Conservation (phyloP, 2,888 invertebrate genomes). For the Chesias legatella region DNA sequence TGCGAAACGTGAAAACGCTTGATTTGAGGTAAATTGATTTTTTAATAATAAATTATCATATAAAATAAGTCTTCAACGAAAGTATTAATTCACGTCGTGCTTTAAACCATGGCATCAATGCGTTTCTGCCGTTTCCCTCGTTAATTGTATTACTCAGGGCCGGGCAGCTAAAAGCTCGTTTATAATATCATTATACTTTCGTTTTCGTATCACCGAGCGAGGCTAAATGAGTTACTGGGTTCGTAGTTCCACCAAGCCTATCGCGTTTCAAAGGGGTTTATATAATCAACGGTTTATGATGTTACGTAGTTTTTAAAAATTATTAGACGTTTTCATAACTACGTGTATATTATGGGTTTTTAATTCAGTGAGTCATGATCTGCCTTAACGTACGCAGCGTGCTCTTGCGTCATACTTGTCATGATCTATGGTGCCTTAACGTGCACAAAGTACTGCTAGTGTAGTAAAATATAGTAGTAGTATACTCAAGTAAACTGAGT, state of each 20-base stretch:
- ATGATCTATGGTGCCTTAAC: no score
- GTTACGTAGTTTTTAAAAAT: background rate
- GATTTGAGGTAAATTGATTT: no score
- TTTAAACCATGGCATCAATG: constrained; percentile 5
- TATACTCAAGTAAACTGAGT: no score
- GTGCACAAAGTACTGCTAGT: no score
- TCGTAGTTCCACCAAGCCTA: constrained; percentile 41
- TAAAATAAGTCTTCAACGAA: constrained; percentile 2
- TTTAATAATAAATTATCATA: no score
- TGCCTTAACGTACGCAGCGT: no score
- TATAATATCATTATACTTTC: constrained; percentile 60
- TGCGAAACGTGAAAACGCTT: no score
- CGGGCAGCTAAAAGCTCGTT: constrained; percentile 57
- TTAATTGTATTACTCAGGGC: constrained; percentile 51
- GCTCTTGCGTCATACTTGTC: no score
- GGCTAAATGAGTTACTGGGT: constrained; percentile 54
- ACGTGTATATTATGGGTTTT: no score
- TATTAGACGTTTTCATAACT: background rate
- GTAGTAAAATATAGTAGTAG: no score
- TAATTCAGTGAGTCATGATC: no score
- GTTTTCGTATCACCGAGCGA: constrained; percentile 45
- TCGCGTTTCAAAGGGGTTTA: constrained; percentile 40
- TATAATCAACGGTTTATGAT: constrained; percentile 3
- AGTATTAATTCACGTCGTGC: constrained; percentile 5
- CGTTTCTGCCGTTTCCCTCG: constrained; percentile 37